A percentile compares a stretch with the other conserved stretches of the same genome.
These are phyloP conservation scores for Anastrepha obliqua DNA, from an alignment of 1,140 invertebrate genomes.

Conservation along the genomic window DNA sequence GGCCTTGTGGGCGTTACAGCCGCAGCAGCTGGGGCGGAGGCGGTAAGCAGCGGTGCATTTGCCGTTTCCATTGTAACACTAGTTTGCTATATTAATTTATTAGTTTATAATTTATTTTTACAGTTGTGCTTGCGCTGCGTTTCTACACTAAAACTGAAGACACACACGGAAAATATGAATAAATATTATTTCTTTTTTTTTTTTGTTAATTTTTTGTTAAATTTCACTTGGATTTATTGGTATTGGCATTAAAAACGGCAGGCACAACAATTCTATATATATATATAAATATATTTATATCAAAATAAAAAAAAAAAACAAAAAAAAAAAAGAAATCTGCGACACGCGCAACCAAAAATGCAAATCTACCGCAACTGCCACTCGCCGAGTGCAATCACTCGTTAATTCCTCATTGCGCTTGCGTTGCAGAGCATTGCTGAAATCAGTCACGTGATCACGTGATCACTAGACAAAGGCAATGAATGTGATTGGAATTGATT, in stretches of 20 bases:
- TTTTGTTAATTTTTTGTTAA: not conserved
- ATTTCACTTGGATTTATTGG: not conserved
- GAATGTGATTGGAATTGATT: not conserved
- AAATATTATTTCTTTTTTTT: not conserved
- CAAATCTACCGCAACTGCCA: not conserved
- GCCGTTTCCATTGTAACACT: slow-evolving; percentile 28
- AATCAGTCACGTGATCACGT: slow-evolving; percentile 11
- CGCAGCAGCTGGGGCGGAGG: not conserved
- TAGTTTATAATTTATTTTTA: not conserved
- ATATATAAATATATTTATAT: no score
- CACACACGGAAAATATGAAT: not conserved
- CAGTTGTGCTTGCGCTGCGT: not conserved
- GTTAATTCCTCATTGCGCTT: slow-evolving; percentile 22
- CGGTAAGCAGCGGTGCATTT: slow-evolving; percentile 10
- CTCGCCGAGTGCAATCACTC: slow-evolving; percentile 6
- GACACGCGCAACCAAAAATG: not conserved
- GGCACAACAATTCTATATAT: no score
- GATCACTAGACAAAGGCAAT: slow-evolving; percentile 3
- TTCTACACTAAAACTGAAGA: slow-evolving; percentile 5
- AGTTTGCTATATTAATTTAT: not conserved
- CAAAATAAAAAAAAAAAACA: no score
- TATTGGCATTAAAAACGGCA: not conserved
- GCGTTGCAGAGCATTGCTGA: not conserved
- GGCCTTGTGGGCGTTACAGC: not conserved
- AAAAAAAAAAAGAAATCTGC: not conserved